These are phyloP conservation scores for Chascanopsetta lugubris DNA, from an alignment of 2,113 vertebrate species.

Conservation along the genomic window DNA sequence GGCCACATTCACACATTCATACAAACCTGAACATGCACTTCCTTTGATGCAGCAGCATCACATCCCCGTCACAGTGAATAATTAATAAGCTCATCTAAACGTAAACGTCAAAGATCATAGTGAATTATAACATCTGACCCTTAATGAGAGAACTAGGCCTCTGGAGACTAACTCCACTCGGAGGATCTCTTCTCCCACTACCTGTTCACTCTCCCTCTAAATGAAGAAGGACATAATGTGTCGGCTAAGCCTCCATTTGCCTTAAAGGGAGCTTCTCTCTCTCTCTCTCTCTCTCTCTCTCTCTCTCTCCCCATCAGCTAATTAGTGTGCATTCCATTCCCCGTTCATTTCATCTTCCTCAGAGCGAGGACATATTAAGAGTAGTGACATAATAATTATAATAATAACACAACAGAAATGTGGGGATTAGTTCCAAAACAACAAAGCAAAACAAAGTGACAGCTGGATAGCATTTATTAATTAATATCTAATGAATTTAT, in stretches of 20 bases:
- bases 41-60: not conserved
- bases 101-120: slow-evolving; percentile 20
- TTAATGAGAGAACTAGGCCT: slow-evolving; percentile 45
- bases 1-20: not conserved
- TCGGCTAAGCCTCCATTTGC: slow-evolving; percentile 33
- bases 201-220: slow-evolving; percentile 42
- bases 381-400: not conserved
- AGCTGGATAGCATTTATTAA: too few species aligned
- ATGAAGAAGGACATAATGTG: slow-evolving; percentile 50
- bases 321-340: slow-evolving; percentile 66
- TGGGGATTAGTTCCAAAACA: not conserved
- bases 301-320: slow-evolving; percentile 46
- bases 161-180: slow-evolving; percentile 39
- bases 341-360: slow-evolving; percentile 33
- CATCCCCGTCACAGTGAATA: slow-evolving; percentile 25
- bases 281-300: slow-evolving; percentile 12
- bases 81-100: slow-evolving; percentile 31
- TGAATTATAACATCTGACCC: slow-evolving; percentile 54
- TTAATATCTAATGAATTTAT: too few species aligned
- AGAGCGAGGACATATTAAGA: slow-evolving; percentile 23
- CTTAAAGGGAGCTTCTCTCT: slow-evolving; percentile 38
- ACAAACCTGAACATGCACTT: not conserved
- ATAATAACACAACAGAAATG: not conserved
- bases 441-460: not conserved
- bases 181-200: slow-evolving; percentile 33